Evolutionary conservation across 2,113 vertebrate genomes (phyloP).

Genomic region (Sphaerodactylus townsendi): DNA sequence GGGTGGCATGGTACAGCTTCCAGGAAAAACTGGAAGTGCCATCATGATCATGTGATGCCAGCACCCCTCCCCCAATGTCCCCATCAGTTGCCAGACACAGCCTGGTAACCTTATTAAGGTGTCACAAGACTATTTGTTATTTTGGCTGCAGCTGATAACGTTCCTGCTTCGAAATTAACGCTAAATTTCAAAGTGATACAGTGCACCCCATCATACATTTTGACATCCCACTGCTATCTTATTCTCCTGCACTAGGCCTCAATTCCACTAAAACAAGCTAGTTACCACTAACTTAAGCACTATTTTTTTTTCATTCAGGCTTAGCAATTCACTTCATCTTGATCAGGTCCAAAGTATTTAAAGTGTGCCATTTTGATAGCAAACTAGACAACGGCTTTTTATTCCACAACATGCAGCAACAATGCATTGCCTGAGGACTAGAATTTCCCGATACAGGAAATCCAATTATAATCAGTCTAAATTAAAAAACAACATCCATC

Average conservation of each 20-base stretch:
- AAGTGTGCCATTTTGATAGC: not conserved
- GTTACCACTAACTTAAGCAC: not conserved
- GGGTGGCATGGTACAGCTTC: too few species aligned
- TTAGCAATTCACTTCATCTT: not conserved
- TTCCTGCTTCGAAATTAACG: too few species aligned
- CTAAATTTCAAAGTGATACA: too few species aligned
- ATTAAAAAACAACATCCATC: slow-evolving; percentile 17
- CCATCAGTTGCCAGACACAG: too few species aligned
- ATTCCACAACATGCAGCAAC: not conserved
- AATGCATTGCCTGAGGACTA: not conserved
- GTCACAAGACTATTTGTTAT: too few species aligned
- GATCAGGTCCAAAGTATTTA: not conserved
- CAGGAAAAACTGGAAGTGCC: too few species aligned
- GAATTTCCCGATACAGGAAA: slow-evolving; percentile 5
- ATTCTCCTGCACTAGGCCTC: too few species aligned
- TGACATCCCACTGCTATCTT: not conserved
- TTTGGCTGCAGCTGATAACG: too few species aligned
- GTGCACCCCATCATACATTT: too few species aligned
- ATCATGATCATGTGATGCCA: too few species aligned
- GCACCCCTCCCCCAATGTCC: too few species aligned
- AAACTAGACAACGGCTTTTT: not conserved
- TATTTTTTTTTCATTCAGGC: not conserved
- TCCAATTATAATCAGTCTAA: not conserved
- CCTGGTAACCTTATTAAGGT: too few species aligned
- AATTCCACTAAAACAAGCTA: not conserved